These are phyloP conservation scores for Brachypalpus laphriformis DNA, from an alignment of 2,888 invertebrate genomes.

Conservation along the genomic window DNA sequence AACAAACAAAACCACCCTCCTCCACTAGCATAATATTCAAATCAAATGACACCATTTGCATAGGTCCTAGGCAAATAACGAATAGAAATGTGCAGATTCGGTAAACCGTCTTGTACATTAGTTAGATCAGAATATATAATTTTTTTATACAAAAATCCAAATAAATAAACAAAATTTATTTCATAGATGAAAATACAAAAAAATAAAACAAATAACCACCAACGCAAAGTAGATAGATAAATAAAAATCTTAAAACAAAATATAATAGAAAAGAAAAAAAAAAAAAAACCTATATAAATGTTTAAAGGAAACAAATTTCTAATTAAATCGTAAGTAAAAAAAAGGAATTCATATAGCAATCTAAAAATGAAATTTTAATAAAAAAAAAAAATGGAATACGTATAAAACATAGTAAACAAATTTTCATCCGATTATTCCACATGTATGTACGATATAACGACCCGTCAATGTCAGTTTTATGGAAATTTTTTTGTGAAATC, in stretches of 20 bases:
- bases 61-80: neutral
- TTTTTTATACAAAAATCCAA: slow-evolving; percentile 60
- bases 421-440: slow-evolving; percentile 64
- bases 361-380: slow-evolving; percentile 52
- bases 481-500: slow-evolving; percentile 38
- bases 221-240: slow-evolving; percentile 66
- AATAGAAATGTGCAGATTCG: slow-evolving; percentile 21
- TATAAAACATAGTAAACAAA: slow-evolving; percentile 47
- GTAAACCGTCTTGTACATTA: slow-evolving; percentile 36
- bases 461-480: slow-evolving; percentile 52
- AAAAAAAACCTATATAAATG: slow-evolving; percentile 48
- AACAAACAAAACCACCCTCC: neutral
- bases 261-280: slow-evolving; percentile 10
- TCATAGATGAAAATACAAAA: slow-evolving; percentile 9
- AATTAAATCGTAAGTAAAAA: slow-evolving; percentile 43
- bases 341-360: slow-evolving; percentile 63
- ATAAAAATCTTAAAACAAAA: slow-evolving; percentile 44
- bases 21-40: neutral
- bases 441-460: slow-evolving; percentile 25
- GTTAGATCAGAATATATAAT: slow-evolving; percentile 65
- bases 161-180: slow-evolving; percentile 18
- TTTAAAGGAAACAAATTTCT: slow-evolving; percentile 45
- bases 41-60: neutral
- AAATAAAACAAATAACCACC: slow-evolving; percentile 56
- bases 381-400: neutral